These are phyloP conservation scores for Lacerta agilis DNA, from an alignment of 2,797 vertebrate genomes.

Conservation along the genomic window DNA sequence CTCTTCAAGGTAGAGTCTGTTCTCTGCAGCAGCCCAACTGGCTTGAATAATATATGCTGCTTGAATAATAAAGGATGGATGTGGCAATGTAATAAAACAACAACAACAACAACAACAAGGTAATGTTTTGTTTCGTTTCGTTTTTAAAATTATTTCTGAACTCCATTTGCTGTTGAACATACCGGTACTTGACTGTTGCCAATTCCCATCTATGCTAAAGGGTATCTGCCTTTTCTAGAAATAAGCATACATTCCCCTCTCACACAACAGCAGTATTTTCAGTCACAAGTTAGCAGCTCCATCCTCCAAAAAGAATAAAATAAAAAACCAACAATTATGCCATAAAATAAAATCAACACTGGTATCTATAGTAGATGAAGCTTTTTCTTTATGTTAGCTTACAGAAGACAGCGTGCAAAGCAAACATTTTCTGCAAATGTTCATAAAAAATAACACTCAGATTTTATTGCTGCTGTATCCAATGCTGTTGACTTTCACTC, in stretches of 20 bases:
- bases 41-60: conserved; percentile 35
- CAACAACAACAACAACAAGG: background rate
- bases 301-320: background rate
- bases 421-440: conserved; percentile 87
- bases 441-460: conserved; percentile 85
- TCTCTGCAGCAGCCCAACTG: conserved; percentile 56
- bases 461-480: conserved; percentile 90
- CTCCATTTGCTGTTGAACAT: conserved; percentile 40
- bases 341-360: background rate
- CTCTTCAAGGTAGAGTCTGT: conserved; percentile 63
- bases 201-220: conserved; percentile 38
- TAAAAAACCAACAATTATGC: conserved; percentile 45
- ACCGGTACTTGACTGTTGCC: conserved; percentile 49
- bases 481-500: conserved; percentile 80
- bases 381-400: conserved; percentile 72
- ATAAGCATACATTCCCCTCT: conserved; percentile 36
- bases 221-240: conserved; percentile 47
- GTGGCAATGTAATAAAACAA: conserved; percentile 29
- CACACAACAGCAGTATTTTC: conserved; percentile 51
- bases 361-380: conserved; percentile 61
- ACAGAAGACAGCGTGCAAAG: conserved; percentile 88
- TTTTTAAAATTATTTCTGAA: conserved; percentile 38
- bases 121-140: background rate
- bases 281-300: conserved; percentile 57
- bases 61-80: conserved; percentile 53